Conservation (phyloP, 2,113 vertebrate species). For the Eudyptes chrysolophus region DNA sequence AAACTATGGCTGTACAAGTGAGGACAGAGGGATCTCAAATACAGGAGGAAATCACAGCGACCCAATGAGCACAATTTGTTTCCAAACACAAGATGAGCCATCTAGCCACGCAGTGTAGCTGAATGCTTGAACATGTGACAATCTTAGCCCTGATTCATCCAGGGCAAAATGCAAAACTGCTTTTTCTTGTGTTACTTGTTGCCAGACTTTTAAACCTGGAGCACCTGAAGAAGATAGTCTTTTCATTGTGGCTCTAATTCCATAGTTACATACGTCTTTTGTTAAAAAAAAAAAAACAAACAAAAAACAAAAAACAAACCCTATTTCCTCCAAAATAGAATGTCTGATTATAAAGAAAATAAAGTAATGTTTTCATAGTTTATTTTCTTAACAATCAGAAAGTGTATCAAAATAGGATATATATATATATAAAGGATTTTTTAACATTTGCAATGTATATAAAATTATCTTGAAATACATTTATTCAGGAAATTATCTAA, state of each 20-base stretch:
- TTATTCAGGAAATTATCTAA: neutral
- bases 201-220: neutral
- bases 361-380: neutral
- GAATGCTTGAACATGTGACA: neutral
- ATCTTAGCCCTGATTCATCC: neutral
- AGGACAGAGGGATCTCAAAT: neutral
- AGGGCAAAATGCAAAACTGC: neutral
- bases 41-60: neutral
- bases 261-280: fast-evolving
- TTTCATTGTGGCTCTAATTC: neutral
- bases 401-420: neutral
- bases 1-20: neutral
- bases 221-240: fast-evolving
- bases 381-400: neutral
- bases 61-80: neutral
- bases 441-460: neutral
- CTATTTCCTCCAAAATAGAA: neutral
- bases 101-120: neutral
- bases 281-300: too few species aligned
- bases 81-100: neutral
- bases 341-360: neutral
- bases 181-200: neutral
- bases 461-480: neutral
- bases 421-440: neutral
- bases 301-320: neutral